Base-by-base conservation (phyloP, 1,140 invertebrate genomes). In the Platorchestia sp. region DNA sequence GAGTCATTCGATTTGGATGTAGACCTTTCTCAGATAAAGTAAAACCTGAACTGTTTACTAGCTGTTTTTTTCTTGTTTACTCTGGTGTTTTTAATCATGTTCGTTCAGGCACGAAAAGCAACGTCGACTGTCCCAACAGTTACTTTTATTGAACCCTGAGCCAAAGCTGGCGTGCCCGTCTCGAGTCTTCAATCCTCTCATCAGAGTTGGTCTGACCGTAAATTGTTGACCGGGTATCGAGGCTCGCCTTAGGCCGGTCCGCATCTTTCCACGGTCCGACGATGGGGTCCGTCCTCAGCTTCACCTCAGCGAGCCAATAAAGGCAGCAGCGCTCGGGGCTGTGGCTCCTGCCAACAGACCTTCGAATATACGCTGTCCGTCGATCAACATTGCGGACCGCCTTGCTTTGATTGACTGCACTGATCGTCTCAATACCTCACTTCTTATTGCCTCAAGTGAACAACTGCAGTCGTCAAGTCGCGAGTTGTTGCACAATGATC, bases 251-350 rank as follows among this genome's bases (percentile, higher is more conserved):
- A 75, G 27, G 59, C 14, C 36, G 14, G 59, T 75, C 59, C 27
- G 59, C 59, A 75, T 75, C 59, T 75, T 75, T 75, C 27, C 10
- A 3, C 59, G 10, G 59, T 27, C 10, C 59, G 7, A 10, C 10
- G 59, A 14, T 75, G 19, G 59, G 87, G 41, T 89, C 10, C 86
- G 86, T 89, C 43, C 7, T 16, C 36, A 47, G 91, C 44, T 42
- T 47, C 43, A 93, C 91, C 91, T 93, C 91, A n/a, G 40, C 91
- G 47, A 40, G 45, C 91, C 91, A 93, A 93, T 93, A 93, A 93
- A 93, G 91, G 91, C 45, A 93, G 91, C 91, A 45, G 7, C 45
- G 91, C 91, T 93, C 45, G 91, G 16, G 91, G 91, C 91, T 93
- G 91, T 93, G 14, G 91, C 41, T 93, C 91, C 44, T 47, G 45